These are phyloP conservation scores for Dallia pectoralis DNA, from an alignment of 2,797 vertebrate genomes.

Conservation along the genomic window DNA sequence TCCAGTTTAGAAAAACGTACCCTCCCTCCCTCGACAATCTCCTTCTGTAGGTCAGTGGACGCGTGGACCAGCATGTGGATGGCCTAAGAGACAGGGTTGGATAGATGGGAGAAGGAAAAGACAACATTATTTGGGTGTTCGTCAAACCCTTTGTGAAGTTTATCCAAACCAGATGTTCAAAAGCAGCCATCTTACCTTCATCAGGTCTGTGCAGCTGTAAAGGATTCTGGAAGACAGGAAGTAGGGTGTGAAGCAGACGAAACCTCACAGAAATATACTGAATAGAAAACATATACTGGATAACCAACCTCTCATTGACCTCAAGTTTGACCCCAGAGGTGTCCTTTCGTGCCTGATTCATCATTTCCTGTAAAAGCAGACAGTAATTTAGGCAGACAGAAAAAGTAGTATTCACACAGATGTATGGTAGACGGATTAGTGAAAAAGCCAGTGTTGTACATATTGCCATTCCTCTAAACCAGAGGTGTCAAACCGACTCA, in stretches of 20 bases:
- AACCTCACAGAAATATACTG: not conserved
- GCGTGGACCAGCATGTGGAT: slow-evolving; percentile 87
- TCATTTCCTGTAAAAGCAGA: slow-evolving; percentile 85
- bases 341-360: slow-evolving; percentile 89
- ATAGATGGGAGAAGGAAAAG: not conserved
- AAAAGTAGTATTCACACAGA: not conserved
- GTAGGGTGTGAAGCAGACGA: not conserved
- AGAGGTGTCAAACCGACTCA: too few relatives aligned
- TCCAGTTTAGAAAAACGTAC: slow-evolving; percentile 68
- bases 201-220: slow-evolving; percentile 91
- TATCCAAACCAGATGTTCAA: not conserved
- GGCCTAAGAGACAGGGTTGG: slow-evolving; percentile 71
- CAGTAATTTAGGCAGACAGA: not conserved
- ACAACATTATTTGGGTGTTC: not conserved
- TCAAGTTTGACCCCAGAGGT: slow-evolving; percentile 92
- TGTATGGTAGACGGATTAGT: not conserved
- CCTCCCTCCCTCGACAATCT: slow-evolving; percentile 92
- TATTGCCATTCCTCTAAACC: not conserved
- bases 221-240: slow-evolving; percentile 80
- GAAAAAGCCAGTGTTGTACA: not conserved
- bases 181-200: slow-evolving; percentile 83
- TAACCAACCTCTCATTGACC: slow-evolving; percentile 91
- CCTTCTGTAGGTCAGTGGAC: slow-evolving; percentile 92
- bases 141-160: not conserved
- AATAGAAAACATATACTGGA: not conserved